These are phyloP conservation scores for Tenebrosternarchus preto DNA, from an alignment of 2,113 vertebrate genomes.

Conservation along the genomic window DNA sequence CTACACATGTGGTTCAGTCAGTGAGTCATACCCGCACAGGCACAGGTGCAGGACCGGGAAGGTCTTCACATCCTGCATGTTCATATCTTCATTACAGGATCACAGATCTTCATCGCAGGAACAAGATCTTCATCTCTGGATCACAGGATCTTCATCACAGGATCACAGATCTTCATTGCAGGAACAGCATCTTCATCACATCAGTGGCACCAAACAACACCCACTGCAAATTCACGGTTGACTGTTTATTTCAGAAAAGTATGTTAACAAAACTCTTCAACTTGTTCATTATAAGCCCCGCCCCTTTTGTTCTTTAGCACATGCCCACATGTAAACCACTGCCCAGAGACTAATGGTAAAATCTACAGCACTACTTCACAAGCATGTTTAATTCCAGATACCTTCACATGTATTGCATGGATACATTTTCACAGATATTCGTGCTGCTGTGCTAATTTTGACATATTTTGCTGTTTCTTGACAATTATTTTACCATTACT, in stretches of 20 bases:
- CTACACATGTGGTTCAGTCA: too few relatives aligned
- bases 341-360: not conserved
- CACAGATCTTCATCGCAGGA: too few relatives aligned
- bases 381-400: conserved; percentile 13
- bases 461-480: not conserved
- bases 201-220: not conserved
- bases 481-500: conserved; percentile 1
- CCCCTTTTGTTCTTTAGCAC: not conserved
- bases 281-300: conserved; percentile 9
- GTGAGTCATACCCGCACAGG: too few relatives aligned
- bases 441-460: not conserved
- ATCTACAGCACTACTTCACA: conserved; percentile 36
- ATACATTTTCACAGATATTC: conserved; percentile 24
- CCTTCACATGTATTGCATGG: conserved; percentile 13
- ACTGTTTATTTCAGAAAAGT: conserved; percentile 79
- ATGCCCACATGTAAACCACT: conserved; percentile 15
- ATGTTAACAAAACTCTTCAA: conserved; percentile 44
- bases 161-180: too few relatives aligned
- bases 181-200: too few relatives aligned
- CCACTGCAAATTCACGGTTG: conserved; percentile 28
- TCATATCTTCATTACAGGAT: too few relatives aligned
- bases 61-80: too few relatives aligned
- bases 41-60: too few relatives aligned
- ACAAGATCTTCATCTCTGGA: too few relatives aligned
- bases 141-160: too few relatives aligned